phyloP scores from a whole-genome alignment of 1,140 invertebrate genomes.

The Druon quercuslanigerum region DNA sequence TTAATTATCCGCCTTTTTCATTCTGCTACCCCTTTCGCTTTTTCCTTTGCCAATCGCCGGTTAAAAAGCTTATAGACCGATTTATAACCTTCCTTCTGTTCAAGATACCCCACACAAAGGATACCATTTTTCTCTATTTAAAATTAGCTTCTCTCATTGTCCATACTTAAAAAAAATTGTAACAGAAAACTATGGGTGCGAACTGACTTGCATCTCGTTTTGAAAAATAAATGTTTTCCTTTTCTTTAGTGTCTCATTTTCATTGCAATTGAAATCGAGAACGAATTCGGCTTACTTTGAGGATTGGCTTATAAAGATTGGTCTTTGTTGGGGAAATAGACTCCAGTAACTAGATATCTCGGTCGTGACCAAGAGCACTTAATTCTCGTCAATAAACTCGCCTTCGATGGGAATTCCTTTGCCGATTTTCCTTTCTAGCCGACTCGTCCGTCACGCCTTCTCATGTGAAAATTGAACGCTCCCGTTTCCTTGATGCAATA shows the following conservation, averaged over 20 bases:
- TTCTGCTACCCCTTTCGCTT: slow-evolving; percentile 25
- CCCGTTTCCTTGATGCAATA: slow-evolving; percentile 21
- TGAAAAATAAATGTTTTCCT: too few species aligned
- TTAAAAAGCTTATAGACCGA: slow-evolving; percentile 1
- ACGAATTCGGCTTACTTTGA: too few species aligned
- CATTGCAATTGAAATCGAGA: too few species aligned
- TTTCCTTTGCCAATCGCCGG: slow-evolving; percentile 16
- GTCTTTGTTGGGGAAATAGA: neutral
- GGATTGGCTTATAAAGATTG: too few species aligned
- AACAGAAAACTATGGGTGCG: too few species aligned
- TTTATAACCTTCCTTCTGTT: slow-evolving; percentile 27
- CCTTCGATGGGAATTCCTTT: slow-evolving; percentile 10
- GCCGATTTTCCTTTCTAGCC: slow-evolving; percentile 10
- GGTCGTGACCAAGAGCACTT: slow-evolving; percentile 11
- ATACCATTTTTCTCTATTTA: too few species aligned
- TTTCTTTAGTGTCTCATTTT: too few species aligned
- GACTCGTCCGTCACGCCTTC: neutral
- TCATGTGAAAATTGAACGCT: slow-evolving; percentile 28
- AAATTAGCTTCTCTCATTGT: too few species aligned
- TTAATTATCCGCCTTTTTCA: slow-evolving; percentile 28
- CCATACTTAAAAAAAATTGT: too few species aligned
- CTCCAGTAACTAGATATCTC: slow-evolving; percentile 3
- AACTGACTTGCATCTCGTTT: too few species aligned
- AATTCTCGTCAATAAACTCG: slow-evolving; percentile 26
- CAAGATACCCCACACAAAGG: neutral